Percentiles rank a stretch among this genome's conserved stretches.
These are phyloP conservation scores for Pristionchus maxplancki DNA, from an alignment of 2,888 invertebrate species.

Conservation along the genomic window DNA sequence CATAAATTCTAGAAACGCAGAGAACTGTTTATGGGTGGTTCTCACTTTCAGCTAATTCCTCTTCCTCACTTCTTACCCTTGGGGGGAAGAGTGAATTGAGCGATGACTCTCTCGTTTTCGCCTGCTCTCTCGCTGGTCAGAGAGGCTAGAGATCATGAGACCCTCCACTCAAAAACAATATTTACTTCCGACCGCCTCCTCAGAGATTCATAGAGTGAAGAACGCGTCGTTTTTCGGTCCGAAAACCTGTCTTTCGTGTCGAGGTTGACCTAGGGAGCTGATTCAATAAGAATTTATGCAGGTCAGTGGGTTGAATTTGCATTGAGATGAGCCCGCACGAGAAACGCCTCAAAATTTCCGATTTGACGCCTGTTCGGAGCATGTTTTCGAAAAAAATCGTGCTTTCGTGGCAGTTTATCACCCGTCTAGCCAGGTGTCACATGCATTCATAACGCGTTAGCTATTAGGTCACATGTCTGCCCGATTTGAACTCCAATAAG, in stretches of 20 bases:
- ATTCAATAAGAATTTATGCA: neutral
- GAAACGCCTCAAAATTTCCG: too few species aligned
- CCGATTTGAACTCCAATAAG: too few species aligned
- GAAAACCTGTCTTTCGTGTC: neutral
- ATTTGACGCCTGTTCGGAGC: too few species aligned
- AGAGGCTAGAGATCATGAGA: neutral
- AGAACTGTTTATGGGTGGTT: too few species aligned
- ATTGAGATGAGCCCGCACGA: neutral
- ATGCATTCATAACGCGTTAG: neutral
- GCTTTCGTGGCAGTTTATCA: neutral
- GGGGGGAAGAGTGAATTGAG: neutral
- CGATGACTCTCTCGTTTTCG: neutral
- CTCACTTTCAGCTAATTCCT: too few species aligned
- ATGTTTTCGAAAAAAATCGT: too few species aligned
- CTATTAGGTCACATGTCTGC: too few species aligned
- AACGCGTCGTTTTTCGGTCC: neutral
- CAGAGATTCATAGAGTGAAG: neutral
- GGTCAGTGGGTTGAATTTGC: neutral
- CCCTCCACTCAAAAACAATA: neutral
- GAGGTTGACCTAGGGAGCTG: neutral
- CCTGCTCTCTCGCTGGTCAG: neutral
- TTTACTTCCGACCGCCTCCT: neutral
- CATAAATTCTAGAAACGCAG: too few species aligned
- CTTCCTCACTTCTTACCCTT: neutral
- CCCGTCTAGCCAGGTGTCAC: slow-evolving; percentile 11